phyloP scores from a whole-genome alignment of 1,140 invertebrate genomes.

The Chelonus insularis region DNA sequence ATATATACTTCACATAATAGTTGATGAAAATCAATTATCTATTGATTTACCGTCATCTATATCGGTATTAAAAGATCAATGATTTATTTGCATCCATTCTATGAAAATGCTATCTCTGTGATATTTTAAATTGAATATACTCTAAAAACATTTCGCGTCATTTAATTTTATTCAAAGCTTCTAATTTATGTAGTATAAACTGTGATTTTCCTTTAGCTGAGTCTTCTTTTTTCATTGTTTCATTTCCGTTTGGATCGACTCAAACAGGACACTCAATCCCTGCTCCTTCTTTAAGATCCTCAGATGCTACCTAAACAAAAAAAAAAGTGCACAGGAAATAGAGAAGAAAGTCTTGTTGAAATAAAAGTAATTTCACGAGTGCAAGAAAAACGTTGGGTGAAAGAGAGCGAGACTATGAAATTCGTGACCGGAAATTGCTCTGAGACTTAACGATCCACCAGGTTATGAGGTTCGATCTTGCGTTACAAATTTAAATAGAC shows the following conservation, averaged over 20 bases:
- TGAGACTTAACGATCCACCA: constrained; percentile 31
- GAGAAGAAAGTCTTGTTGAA: neutral
- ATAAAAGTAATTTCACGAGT: constrained; percentile 16
- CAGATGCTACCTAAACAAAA: neutral
- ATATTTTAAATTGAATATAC: too few species aligned
- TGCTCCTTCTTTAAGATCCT: neutral
- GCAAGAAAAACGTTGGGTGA: constrained; percentile 19
- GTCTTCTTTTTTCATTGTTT: neutral
- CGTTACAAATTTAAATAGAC: constrained; percentile 36
- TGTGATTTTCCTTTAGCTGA: neutral
- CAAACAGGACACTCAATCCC: neutral
- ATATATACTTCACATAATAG: neutral
- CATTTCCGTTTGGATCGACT: neutral
- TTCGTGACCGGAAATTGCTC: constrained; percentile 30
- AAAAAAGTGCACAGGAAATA: neutral
- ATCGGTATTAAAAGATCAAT: neutral
- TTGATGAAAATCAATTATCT: neutral
- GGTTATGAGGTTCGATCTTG: constrained; percentile 30
- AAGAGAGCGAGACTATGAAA: constrained; percentile 24
- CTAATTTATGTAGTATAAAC: neutral
- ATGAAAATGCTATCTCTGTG: neutral
- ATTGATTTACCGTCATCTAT: neutral
- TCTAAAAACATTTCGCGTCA: too few species aligned
- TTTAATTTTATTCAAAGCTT: neutral
- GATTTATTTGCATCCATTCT: neutral